Conservation (phyloP, 2,797 vertebrate genomes). For the Nannoperca obscura region DNA sequence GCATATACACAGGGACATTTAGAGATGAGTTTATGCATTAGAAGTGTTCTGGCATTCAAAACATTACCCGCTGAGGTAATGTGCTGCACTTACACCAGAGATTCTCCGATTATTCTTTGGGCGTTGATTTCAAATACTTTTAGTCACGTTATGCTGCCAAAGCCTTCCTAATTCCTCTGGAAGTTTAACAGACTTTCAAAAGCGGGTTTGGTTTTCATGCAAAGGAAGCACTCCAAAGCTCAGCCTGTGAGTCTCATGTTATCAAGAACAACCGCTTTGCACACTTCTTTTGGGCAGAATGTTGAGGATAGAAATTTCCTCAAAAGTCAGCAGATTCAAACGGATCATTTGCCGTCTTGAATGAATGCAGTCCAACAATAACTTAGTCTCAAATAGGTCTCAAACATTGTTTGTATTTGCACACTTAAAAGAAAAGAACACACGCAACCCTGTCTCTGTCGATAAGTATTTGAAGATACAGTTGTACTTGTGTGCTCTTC, state of each 20-base stretch:
- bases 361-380: slow-evolving; percentile 16
- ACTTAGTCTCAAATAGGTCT: slow-evolving; percentile 20
- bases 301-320: slow-evolving; percentile 17
- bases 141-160: slow-evolving; percentile 7
- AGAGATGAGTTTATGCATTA: not conserved
- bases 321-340: slow-evolving; percentile 31
- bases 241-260: slow-evolving; percentile 23
- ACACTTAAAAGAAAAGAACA: not conserved
- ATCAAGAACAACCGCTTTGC: slow-evolving; percentile 36
- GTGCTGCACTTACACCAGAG: not conserved
- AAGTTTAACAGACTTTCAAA: slow-evolving; percentile 19
- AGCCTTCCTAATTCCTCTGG: slow-evolving; percentile 6
- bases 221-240: not conserved
- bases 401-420: slow-evolving; percentile 11
- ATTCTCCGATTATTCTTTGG: slow-evolving; percentile 5
- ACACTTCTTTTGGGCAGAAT: slow-evolving; percentile 45
- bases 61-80: not conserved
- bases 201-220: slow-evolving; percentile 30
- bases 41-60: not conserved
- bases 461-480: not conserved
- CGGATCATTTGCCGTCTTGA: slow-evolving; percentile 36
- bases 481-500: slow-evolving; percentile 6
- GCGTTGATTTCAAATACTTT: slow-evolving; percentile 13
- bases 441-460: not conserved
- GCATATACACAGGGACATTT: not conserved